Evolutionary conservation across 2,888 invertebrate species (phyloP), one percentile per base, ranked within the genome.

Genomic region (Xanthorhoe spadicearia): DNA sequence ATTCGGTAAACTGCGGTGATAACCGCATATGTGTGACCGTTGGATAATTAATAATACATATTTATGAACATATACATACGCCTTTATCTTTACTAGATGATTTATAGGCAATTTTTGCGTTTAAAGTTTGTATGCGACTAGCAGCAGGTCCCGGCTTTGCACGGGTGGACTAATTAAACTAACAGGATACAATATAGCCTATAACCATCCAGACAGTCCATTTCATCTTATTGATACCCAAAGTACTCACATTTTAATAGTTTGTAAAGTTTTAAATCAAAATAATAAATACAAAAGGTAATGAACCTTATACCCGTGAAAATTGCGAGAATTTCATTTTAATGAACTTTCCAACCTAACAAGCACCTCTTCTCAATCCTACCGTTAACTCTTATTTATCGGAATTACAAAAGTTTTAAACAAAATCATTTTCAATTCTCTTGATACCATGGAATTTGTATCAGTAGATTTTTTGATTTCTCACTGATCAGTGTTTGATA

Each of bases 371-470:
- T 43, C 15, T 61, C 32, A 52, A 50, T 50, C 35, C 13, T 18
- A 13, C 23, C 28, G 50, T 48, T 38, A 52, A 32, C 19, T 48
- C 35, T 53, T 58, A 53, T 59, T 54, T 59, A 54, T 54, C 23
- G 17, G 17, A 18, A 64, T 59, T 50, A 54, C 38, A 43, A 64
- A 59, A 64, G 59, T 64, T 64, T 64, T 58, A 48, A 13, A 15
- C 5, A 52, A 63, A 57, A 51, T 46, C 18, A 63, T 63, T 56
- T 57, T 46, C 28, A 46, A 51, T 64, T 51, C 46, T 19, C 18
- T 53, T 17, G 43, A 43, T 15, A 28, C 46, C 56, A 49, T 28
- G 49, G 57, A 32, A 18, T 5, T 32, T 17, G 18, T 49, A 49
- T 13, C 17, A 32, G 17, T 57, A 6, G 19, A 53, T 32, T 9